phyloP scores from a whole-genome alignment of 2,888 invertebrate genomes.

The Hesperia comma region DNA sequence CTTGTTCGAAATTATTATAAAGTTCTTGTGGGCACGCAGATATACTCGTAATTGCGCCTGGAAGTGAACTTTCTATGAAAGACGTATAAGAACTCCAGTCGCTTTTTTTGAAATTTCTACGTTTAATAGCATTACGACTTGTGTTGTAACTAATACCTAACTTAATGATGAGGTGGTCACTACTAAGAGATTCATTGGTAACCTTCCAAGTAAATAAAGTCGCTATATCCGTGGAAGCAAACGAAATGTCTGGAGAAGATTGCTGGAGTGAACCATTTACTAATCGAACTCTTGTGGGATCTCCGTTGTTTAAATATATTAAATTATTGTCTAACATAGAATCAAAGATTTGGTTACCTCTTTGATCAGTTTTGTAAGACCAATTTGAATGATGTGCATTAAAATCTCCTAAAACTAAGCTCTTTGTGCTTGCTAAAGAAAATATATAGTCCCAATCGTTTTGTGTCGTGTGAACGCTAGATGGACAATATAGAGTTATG shows the following conservation, averaged over 20 bases:
- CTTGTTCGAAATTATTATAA: slow-evolving; percentile 12
- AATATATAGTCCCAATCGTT: slow-evolving; percentile 39
- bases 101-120: slow-evolving; percentile 17
- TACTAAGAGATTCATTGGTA: slow-evolving; percentile 38
- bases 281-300: slow-evolving; percentile 25
- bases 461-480: slow-evolving; percentile 15
- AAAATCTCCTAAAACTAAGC: slow-evolving; percentile 35
- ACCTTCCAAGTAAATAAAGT: slow-evolving; percentile 28
- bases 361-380: slow-evolving; percentile 35
- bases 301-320: slow-evolving; percentile 35
- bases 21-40: slow-evolving; percentile 1
- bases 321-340: slow-evolving; percentile 23
- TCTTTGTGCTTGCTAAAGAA: slow-evolving; percentile 9
- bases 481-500: slow-evolving; percentile 37
- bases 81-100: slow-evolving; percentile 21
- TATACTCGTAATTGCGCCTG: neutral
- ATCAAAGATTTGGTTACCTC: slow-evolving; percentile 35
- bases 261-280: slow-evolving; percentile 26
- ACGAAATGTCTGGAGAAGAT: slow-evolving; percentile 37
- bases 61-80: slow-evolving; percentile 2
- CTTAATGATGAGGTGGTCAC: slow-evolving; percentile 36
- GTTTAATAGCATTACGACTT: slow-evolving; percentile 4
- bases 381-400: slow-evolving; percentile 38
- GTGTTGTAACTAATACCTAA: neutral
- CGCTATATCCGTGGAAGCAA: slow-evolving; percentile 27